Evolutionary conservation across 2,888 invertebrate genomes (phyloP), one percentile per base, ranked within the genome.

Genomic region (Drosophila austrosaltans): DNA sequence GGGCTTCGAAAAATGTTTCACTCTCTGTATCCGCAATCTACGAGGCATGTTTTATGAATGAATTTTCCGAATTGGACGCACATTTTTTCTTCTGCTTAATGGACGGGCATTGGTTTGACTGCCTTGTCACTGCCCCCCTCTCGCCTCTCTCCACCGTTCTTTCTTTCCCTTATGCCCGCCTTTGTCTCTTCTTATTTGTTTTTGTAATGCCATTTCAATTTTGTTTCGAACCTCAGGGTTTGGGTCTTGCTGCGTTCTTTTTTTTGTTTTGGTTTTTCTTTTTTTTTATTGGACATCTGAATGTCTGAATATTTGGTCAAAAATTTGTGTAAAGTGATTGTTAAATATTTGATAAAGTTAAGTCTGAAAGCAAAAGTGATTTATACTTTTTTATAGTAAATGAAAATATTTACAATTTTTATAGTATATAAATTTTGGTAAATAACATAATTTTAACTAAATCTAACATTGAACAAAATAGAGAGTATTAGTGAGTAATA

Each of bases 41-140:
- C 73, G 75, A 57, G 62, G 71, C 89, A 89, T 89, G 87, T 87
- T 89, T 87, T 87, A 87, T 87, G 87, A 87, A 87, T 87, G 87
- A 85, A 89, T 82, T 78, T 89, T 79, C 82, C 77, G 76, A 81
- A 87, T 82, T 79, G 85, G 63, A 80, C 73, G 85, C 87, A 81
- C 81, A 86, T 58, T 67, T 69, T 56, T 25, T 58, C 59, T 42
- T 61, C 48, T 65, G 81, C 73, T 76, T 85, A 87, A 83, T 87
- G 83, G 85, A 83, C 75, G 73, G 64, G 69, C 59, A 53, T 58
- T 74, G 65, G 64, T 60, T 60, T 65, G 56, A 48, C 48, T 48
- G 48, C 48, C 22, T 22, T 20, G 7, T 25, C 25, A 8, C 25
- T 1, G 3, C 36, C 40, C 30, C 53, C 57, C 48, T 10, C 8